A percentile compares a stretch with the other conserved stretches of the same genome.
Conservation (phyloP, 2,888 invertebrate genomes). For the Idaea aversata region DNA sequence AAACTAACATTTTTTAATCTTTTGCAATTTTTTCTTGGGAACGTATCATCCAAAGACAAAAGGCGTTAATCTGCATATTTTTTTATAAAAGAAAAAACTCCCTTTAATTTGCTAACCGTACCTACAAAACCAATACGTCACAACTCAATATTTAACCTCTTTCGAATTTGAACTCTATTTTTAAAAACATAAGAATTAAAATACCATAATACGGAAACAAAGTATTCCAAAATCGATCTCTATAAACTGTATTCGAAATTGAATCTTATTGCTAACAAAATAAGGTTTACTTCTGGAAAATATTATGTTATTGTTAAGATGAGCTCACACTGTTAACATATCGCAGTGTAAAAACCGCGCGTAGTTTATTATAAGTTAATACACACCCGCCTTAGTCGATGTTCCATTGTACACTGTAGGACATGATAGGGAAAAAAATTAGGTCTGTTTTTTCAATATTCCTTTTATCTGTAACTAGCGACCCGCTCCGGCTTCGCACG, state of each 20-base stretch:
- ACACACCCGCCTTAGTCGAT: conserved; percentile 61
- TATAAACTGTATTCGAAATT: not conserved
- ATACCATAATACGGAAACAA: not conserved
- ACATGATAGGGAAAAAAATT: conserved; percentile 25
- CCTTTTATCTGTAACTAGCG: no score
- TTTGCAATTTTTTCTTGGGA: no score
- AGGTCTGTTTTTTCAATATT: no score
- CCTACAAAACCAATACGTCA: not conserved
- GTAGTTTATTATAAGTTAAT: conserved; percentile 78
- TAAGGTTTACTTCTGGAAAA: conserved; percentile 2
- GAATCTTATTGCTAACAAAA: not conserved
- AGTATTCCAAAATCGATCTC: not conserved
- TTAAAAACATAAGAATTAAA: not conserved
- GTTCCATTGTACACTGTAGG: conserved; percentile 36
- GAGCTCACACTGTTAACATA: conserved; percentile 29
- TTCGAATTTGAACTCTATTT: not conserved
- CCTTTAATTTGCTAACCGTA: not conserved
- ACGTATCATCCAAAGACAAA: no score
- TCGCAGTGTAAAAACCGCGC: conserved; percentile 54
- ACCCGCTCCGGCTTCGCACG: no score
- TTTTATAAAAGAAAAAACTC: not conserved
- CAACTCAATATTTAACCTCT: not conserved
- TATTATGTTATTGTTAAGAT: conserved; percentile 29
- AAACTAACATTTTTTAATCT: no score
- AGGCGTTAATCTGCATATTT: not conserved